Evolutionary conservation across 2,113 vertebrate species (phyloP), one percentile per base, ranked within the genome.

Genomic region (Motacilla alba): DNA sequence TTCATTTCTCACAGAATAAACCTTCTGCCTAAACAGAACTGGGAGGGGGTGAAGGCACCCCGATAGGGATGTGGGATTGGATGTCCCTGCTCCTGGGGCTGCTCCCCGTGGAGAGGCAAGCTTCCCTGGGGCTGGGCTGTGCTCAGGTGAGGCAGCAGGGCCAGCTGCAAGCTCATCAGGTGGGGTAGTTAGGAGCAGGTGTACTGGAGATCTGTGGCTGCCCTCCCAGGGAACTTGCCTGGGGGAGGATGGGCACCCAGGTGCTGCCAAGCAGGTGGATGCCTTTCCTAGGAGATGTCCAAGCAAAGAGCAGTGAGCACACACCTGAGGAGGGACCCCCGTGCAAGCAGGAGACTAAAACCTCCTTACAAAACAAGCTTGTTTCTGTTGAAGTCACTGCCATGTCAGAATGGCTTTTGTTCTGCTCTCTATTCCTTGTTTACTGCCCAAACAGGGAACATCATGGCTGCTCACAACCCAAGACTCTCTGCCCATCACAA

Each of bases 171-270:
- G 75, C 47, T 73, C 82, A n/a, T 73, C 90, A 4, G 60, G 59
- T 35, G 66, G 96, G 95, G 96, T 52, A 78, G 98, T 99, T 53
- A 99, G 96, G 7, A 99, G 97, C 4, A 95, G 97, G 80, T 98
- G 98, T 28, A 98, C 98, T 13, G 99, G 98, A 86, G 99, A 98
- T 82, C 96, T 97, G 67, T 23, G 46, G 35, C 35, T 88, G 35
- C 94, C 28, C 20, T 91, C 86, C 55, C 3, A 31, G 64, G 60
- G 80, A 9, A 28, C 82, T 79, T 93, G 97, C 82, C 64, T 96
- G 24, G 85, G 93, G 53, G 92, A 97, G 41, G 97, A 91, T 11
- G 43, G 64, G 63, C 33, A 58, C 49, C 5, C 43, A 9, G 67
- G 73, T 80, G 89, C 66, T 52, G 76, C 82, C 13, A 55, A 80